phyloP scores from a whole-genome alignment of 2,113 vertebrate genomes.

The Charina bottae region DNA sequence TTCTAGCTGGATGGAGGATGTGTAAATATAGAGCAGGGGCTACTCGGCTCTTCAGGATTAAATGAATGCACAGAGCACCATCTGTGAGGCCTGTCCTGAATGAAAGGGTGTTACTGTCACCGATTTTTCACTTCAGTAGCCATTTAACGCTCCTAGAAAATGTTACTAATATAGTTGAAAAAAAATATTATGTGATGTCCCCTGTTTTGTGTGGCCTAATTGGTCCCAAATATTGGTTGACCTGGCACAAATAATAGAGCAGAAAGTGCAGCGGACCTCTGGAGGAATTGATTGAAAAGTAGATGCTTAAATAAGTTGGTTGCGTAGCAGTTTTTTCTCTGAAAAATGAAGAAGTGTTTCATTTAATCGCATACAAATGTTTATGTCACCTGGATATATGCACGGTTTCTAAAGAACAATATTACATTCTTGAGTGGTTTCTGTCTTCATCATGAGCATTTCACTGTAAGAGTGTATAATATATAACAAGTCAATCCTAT shows the following conservation, averaged over 20 bases:
- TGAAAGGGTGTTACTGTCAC: background rate
- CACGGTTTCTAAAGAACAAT: background rate
- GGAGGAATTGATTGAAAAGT: background rate
- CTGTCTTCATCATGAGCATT: background rate
- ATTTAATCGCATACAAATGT: background rate
- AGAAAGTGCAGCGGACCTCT: background rate
- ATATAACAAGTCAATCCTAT: background rate
- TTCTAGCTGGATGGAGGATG: constrained; percentile 13
- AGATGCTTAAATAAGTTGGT: background rate
- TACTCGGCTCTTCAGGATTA: background rate
- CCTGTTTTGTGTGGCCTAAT: background rate
- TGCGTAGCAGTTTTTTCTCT: background rate
- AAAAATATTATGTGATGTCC: background rate
- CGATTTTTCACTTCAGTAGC: background rate
- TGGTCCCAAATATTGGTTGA: background rate
- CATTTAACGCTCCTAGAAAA: background rate
- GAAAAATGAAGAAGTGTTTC: background rate
- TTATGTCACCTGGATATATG: background rate
- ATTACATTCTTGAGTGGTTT: background rate
- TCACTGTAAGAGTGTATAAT: background rate
- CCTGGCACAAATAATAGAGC: background rate
- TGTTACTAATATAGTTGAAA: background rate
- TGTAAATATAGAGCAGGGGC: constrained; percentile 24
- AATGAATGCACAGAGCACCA: constrained; percentile 12
- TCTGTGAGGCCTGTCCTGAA: background rate